Conservation (phyloP, 2,797 vertebrate genomes). For the Parauchenoglanis ngamensis region DNA sequence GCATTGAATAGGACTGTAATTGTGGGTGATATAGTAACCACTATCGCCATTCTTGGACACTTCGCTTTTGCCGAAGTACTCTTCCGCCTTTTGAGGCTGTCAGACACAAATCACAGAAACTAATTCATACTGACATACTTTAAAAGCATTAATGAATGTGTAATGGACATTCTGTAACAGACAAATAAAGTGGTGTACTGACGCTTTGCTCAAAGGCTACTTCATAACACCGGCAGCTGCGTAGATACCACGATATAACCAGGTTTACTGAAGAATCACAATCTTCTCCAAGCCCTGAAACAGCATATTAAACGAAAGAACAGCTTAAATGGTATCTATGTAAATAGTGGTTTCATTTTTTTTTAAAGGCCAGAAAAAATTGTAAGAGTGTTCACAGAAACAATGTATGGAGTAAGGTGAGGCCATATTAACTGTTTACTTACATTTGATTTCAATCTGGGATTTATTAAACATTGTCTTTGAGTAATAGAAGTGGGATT, state of each 20-base stretch:
- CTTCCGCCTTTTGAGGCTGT: rapidly evolving
- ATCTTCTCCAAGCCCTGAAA: slow-evolving; percentile 23
- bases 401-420: background rate
- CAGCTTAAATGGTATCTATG: background rate
- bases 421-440: slow-evolving; percentile 31
- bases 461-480: slow-evolving; percentile 73
- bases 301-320: slow-evolving; percentile 12
- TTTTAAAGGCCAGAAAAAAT: background rate
- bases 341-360: background rate
- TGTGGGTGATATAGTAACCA: slow-evolving; percentile 63
- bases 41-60: slow-evolving; percentile 52
- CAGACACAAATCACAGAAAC: slow-evolving; percentile 13
- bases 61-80: background rate
- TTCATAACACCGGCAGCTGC: slow-evolving; percentile 74
- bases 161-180: background rate
- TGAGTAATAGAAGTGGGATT: slow-evolving; percentile 55
- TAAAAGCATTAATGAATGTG: background rate
- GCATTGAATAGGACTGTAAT: slow-evolving; percentile 54
- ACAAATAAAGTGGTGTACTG: slow-evolving; percentile 46
- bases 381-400: background rate
- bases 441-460: slow-evolving; percentile 64
- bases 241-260: slow-evolving; percentile 75
- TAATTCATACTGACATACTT: background rate
- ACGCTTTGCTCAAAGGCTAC: slow-evolving; percentile 69
- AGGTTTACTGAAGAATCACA: slow-evolving; percentile 46